Conservation (phyloP, 2,888 invertebrate genomes). For the Drosophila mulleri region DNA sequence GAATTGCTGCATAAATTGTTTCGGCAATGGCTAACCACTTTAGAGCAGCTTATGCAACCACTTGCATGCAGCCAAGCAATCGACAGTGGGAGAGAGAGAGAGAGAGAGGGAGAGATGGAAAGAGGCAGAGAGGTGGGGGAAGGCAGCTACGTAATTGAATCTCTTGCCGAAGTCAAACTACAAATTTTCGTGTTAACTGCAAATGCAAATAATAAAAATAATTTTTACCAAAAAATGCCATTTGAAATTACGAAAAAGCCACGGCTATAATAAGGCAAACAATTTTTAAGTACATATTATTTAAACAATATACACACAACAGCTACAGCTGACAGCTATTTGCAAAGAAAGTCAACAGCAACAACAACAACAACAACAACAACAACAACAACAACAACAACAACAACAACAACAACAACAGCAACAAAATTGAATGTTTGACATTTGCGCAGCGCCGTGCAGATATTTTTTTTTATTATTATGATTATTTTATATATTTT, state of each 20-base stretch:
- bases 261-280: conserved; percentile 33
- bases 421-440: conserved; percentile 48
- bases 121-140: not conserved
- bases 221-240: conserved; percentile 34
- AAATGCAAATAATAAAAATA: conserved; percentile 56
- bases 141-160: conserved; percentile 51
- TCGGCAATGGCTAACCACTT: conserved; percentile 26
- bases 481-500: conserved; percentile 6
- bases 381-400: conserved; percentile 8
- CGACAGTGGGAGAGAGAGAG: not conserved
- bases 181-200: conserved; percentile 61
- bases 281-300: conserved; percentile 51
- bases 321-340: conserved; percentile 20
- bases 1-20: conserved; percentile 53
- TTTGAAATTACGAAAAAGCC: conserved; percentile 51
- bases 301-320: conserved; percentile 48
- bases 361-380: conserved; percentile 19
- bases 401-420: conserved; percentile 21
- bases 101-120: not conserved
- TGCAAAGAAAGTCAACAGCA: conserved; percentile 46
- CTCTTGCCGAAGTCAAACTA: conserved; percentile 33
- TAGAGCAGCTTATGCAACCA: conserved; percentile 52
- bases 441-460: conserved; percentile 50
- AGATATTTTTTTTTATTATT: conserved; percentile 30
- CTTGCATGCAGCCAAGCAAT: conserved; percentile 36